Conservation (phyloP, 2,888 invertebrate species). For the Nephrotoma guestfalica region DNA sequence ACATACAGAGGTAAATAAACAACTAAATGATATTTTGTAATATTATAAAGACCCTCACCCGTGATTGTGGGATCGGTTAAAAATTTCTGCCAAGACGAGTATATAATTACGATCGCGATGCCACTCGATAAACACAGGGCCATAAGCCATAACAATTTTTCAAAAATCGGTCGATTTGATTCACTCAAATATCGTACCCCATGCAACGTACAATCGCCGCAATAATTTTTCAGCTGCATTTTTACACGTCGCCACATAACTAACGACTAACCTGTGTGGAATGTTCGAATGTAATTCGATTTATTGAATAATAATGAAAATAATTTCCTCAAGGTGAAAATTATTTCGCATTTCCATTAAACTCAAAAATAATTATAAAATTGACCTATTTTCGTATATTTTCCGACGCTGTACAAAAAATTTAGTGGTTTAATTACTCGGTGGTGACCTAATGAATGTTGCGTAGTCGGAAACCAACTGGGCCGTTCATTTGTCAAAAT, state of each 20-base stretch:
- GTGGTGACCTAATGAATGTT: background rate
- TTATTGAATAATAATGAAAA: background rate
- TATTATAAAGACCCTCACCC: background rate
- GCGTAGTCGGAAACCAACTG: background rate
- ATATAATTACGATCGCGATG: background rate
- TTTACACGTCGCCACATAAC: background rate
- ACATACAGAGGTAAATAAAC: background rate
- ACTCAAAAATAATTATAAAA: background rate
- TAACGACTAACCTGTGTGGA: background rate
- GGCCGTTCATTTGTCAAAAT: background rate
- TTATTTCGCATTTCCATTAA: background rate
- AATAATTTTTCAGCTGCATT: background rate
- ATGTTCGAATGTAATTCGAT: background rate
- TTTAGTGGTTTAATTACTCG: background rate
- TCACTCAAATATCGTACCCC: background rate
- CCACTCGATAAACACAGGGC: background rate
- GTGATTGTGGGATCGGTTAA: background rate
- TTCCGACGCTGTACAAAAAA: background rate
- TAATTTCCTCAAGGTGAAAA: background rate
- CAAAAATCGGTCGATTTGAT: background rate
- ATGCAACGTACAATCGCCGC: background rate
- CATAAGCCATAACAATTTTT: background rate
- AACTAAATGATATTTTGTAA: background rate
- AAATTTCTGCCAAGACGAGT: background rate
- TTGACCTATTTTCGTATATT: background rate